Conservation (phyloP, 35 echinoderm and acorn worm species). For the Antedon bifida region DNA sequence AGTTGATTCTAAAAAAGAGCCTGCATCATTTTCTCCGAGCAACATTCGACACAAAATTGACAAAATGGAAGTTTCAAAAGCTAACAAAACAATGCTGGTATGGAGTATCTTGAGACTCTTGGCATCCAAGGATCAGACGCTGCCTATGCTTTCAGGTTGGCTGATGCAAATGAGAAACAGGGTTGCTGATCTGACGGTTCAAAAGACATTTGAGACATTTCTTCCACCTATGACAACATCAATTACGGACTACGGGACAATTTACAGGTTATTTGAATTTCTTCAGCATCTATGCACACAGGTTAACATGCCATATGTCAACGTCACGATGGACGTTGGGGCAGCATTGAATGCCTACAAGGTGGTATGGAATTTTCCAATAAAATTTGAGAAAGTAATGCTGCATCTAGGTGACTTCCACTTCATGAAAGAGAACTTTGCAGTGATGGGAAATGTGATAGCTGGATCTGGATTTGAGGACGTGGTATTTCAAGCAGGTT, state of each 20-base stretch:
- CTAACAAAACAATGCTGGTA: neutral
- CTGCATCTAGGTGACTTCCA: slow-evolving; percentile 23
- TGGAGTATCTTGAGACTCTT: slow-evolving; percentile 14
- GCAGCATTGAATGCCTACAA: slow-evolving; percentile 30
- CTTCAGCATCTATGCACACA: slow-evolving; percentile 18
- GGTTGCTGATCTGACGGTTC: slow-evolving; percentile 4
- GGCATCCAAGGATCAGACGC: slow-evolving; percentile 8
- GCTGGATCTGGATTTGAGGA: slow-evolving; percentile 31
- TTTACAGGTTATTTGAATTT: slow-evolving; percentile 19
- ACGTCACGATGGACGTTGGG: slow-evolving; percentile 21
- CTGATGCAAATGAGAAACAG: slow-evolving; percentile 12
- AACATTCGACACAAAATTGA: slow-evolving; percentile 7
- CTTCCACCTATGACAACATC: slow-evolving; percentile 16
- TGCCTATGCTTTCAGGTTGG: slow-evolving; percentile 6
- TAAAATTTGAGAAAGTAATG: slow-evolving; percentile 19
- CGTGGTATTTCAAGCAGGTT: slow-evolving; percentile 16
- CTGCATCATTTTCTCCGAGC: neutral
- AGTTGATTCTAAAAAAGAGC: slow-evolving; percentile 20
- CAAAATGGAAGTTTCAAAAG: slow-evolving; percentile 13
- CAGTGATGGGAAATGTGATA: slow-evolving; percentile 15
- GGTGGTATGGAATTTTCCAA: slow-evolving; percentile 15
- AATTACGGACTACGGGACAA: slow-evolving; percentile 12
- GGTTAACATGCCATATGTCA: slow-evolving; percentile 30
- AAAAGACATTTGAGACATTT: slow-evolving; percentile 15
- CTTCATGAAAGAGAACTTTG: slow-evolving; percentile 28